These are phyloP conservation scores for Bagarius yarrelli DNA, from an alignment of 2,113 vertebrate genomes.

Conservation along the genomic window DNA sequence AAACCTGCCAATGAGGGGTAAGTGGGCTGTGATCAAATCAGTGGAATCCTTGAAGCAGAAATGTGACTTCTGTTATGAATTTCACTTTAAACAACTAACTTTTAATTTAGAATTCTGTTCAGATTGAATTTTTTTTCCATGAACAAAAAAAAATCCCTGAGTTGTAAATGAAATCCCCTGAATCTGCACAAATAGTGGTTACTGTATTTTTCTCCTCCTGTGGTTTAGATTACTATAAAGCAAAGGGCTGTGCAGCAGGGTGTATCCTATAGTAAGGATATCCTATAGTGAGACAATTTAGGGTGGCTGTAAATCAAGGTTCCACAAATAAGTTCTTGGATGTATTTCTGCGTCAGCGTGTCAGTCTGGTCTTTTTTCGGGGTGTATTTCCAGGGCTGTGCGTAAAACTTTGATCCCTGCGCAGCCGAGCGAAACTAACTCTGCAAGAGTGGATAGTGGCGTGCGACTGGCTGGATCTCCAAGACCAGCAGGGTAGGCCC, in stretches of 20 bases:
- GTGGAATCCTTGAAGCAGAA: neutral
- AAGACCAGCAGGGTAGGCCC: conserved; percentile 86
- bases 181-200: neutral
- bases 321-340: neutral
- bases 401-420: conserved; percentile 91
- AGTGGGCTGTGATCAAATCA: conserved; percentile 57
- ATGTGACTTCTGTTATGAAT: neutral
- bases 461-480: conserved; percentile 88
- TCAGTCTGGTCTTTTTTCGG: conserved; percentile 15
- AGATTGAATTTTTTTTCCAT: neutral
- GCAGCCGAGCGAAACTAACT: conserved; percentile 79
- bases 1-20: conserved; percentile 91
- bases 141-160: too few relatives aligned
- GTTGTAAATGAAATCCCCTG: neutral
- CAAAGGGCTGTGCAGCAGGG: neutral
- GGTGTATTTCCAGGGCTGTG: conserved; percentile 79
- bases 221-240: neutral
- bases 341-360: neutral
- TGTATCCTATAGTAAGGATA: neutral
- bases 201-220: neutral
- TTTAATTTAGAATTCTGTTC: neutral
- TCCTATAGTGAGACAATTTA: neutral
- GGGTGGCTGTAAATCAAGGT: neutral
- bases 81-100: neutral
- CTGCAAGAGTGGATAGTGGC: conserved; percentile 79